These are phyloP conservation scores for Triops longicaudatus DNA, from an alignment of 1,140 invertebrate species.

Conservation along the genomic window DNA sequence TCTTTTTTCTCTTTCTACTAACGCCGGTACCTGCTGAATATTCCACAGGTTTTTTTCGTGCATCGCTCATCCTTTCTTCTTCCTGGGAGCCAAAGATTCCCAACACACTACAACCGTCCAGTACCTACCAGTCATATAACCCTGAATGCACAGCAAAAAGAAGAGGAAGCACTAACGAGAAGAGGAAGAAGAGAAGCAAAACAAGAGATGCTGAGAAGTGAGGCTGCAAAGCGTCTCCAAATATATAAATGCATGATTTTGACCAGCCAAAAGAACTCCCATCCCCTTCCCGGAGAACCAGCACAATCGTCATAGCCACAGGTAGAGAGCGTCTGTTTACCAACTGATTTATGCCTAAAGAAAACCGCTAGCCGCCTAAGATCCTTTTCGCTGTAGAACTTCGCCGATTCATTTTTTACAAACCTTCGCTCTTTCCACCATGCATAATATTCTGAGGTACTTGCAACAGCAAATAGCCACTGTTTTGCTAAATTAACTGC, in stretches of 20 bases:
- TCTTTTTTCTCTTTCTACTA: neutral
- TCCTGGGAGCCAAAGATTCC: neutral
- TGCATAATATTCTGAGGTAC: too few relatives aligned
- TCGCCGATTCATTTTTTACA: too few relatives aligned
- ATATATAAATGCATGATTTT: constrained; percentile 8
- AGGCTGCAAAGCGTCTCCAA: neutral
- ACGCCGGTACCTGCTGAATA: neutral
- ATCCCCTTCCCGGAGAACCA: neutral
- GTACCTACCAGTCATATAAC: neutral
- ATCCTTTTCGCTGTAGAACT: too few relatives aligned
- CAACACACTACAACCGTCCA: neutral
- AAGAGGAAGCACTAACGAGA: neutral
- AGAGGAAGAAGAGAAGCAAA: neutral
- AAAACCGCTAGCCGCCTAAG: neutral
- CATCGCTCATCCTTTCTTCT: neutral
- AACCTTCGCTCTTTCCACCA: too few relatives aligned
- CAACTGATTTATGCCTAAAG: constrained; percentile 12
- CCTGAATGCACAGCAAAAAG: neutral
- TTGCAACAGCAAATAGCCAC: too few relatives aligned
- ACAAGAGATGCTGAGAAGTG: neutral
- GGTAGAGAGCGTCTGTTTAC: constrained; percentile 4
- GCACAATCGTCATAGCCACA: neutral
- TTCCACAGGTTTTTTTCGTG: neutral
- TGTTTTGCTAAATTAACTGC: too few relatives aligned
- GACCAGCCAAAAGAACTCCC: neutral